Conservation (phyloP, 2,888 invertebrate species). For the Teinopalpus imperialis region DNA sequence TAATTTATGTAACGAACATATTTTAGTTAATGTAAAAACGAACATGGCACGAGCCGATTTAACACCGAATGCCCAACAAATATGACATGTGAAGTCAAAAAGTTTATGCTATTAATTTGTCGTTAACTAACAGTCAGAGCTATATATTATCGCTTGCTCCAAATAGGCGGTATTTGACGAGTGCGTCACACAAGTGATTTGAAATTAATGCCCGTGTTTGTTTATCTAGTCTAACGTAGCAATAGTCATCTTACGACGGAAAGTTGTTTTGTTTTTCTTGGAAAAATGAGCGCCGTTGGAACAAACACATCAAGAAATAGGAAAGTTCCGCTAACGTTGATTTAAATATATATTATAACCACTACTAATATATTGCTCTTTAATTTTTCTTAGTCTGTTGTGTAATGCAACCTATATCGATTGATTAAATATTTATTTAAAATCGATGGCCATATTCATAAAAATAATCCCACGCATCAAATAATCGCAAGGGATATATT, state of each 20-base stretch:
- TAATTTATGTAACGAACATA: neutral
- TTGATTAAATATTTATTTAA: too few species aligned
- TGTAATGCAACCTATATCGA: too few species aligned
- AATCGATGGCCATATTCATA: too few species aligned
- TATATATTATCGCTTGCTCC: conserved; percentile 55
- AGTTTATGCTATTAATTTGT: conserved; percentile 61
- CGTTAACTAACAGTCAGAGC: conserved; percentile 48
- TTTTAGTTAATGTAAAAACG: neutral
- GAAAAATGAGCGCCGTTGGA: neutral
- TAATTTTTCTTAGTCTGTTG: too few species aligned
- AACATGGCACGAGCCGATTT: conserved; percentile 41
- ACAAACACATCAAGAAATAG: neutral
- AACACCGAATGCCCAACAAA: conserved; percentile 36
- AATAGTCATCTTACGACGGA: conserved; percentile 6
- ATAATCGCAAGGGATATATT: too few species aligned
- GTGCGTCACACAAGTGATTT: conserved; percentile 59
- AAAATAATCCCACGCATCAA: too few species aligned
- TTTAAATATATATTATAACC: neutral
- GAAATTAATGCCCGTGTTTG: conserved; percentile 36
- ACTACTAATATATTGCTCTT: too few species aligned
- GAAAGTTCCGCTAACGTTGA: neutral
- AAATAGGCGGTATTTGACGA: conserved; percentile 58
- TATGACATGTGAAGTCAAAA: conserved; percentile 47
- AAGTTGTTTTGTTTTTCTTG: neutral
- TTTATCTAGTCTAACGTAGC: conserved; percentile 30